Conservation (phyloP, 1,140 invertebrate species). For the Drosophila erecta region DNA sequence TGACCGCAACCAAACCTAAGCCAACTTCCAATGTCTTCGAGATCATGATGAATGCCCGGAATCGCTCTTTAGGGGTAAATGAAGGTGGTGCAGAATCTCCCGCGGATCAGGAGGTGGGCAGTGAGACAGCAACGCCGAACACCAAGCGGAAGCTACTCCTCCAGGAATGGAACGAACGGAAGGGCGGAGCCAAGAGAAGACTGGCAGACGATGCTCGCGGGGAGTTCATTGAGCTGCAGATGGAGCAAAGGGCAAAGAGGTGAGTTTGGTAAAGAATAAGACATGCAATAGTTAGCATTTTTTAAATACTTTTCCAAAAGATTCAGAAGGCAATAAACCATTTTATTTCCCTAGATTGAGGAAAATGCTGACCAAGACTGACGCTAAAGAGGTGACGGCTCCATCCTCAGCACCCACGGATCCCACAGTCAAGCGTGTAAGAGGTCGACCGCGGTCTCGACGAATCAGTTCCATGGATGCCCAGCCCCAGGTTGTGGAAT, state of each 20-base stretch:
- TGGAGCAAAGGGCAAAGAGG: constrained; percentile 86
- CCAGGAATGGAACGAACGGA: constrained; percentile 87
- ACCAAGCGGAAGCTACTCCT: constrained; percentile 85
- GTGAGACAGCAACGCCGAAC: constrained; percentile 83
- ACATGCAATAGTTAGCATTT: too few relatives aligned
- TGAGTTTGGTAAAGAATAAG: constrained; percentile 18
- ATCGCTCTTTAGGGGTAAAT: constrained; percentile 87
- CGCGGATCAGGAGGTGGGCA: constrained; percentile 18
- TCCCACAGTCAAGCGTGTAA: constrained; percentile 25
- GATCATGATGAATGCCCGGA: constrained; percentile 87
- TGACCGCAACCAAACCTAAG: constrained; percentile 8
- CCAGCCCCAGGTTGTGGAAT: not conserved
- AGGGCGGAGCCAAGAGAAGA: constrained; percentile 86
- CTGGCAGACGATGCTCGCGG: constrained; percentile 86
- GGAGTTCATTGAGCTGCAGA: constrained; percentile 85
- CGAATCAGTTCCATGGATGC: constrained; percentile 40
- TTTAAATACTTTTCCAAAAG: too few relatives aligned
- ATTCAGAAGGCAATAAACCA: not conserved
- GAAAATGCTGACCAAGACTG: constrained; percentile 70
- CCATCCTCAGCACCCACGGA: constrained; percentile 32
- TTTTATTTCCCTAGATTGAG: constrained; percentile 54
- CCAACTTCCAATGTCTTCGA: constrained; percentile 86
- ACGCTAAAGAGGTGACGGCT: constrained; percentile 16
- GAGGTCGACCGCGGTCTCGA: constrained; percentile 50
- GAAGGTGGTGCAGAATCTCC: constrained; percentile 86